A percentile compares a stretch with the other conserved stretches of the same genome.
phyloP scores from a whole-genome alignment of 2,113 vertebrate species.

The Halichoerus grypus region DNA sequence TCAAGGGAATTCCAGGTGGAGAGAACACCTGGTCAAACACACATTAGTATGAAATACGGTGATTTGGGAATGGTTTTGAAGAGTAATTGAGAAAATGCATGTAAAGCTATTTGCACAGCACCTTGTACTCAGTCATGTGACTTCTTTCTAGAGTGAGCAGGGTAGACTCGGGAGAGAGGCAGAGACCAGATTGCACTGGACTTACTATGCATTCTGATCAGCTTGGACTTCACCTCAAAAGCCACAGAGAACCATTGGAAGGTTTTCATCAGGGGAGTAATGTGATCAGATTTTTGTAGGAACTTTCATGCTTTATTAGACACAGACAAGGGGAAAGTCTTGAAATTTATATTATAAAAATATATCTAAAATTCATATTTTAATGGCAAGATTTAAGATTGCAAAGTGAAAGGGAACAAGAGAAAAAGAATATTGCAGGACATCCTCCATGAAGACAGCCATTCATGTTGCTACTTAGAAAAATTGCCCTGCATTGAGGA shows the following conservation, averaged over 20 bases:
- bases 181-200: neutral
- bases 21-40: neutral
- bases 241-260: neutral
- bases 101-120: neutral
- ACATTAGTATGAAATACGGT: neutral
- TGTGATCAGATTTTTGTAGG: neutral
- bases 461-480: neutral
- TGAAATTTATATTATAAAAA: slow-evolving; percentile 32
- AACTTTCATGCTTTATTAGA: neutral
- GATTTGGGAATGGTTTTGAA: neutral
- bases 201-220: neutral
- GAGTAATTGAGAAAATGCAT: neutral
- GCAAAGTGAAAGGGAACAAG: neutral
- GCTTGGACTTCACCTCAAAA: neutral
- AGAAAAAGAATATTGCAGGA: neutral
- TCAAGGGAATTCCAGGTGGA: neutral
- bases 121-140: neutral
- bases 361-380: neutral
- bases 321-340: neutral
- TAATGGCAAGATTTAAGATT: neutral
- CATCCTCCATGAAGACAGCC: neutral
- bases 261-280: neutral
- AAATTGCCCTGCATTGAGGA: neutral
- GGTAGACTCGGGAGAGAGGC: neutral
- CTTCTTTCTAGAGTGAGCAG: neutral